Evolutionary conservation across 2,113 vertebrate genomes (phyloP).

Genomic region (Mustela lutreola): DNA sequence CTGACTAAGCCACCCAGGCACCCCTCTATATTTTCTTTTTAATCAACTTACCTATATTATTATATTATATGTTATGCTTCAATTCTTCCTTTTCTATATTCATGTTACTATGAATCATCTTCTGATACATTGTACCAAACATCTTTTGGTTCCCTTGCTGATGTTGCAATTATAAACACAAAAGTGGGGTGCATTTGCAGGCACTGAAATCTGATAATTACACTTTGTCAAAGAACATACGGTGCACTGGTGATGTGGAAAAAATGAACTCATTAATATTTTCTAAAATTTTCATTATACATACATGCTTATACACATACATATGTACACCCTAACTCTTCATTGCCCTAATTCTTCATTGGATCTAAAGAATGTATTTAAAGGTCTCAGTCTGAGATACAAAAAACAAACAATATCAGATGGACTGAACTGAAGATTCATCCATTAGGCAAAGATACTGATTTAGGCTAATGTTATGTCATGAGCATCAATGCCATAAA

Average conservation of each 20-base stretch:
- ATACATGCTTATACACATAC: rapidly evolving
- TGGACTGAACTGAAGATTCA: not conserved
- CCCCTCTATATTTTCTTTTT: not conserved
- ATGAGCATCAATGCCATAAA: not conserved
- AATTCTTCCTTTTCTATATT: not conserved
- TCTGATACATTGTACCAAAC: not conserved
- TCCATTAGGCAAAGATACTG: not conserved
- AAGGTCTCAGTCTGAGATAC: not conserved
- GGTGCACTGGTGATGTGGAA: not conserved
- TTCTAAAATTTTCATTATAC: not conserved
- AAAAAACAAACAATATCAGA: not conserved
- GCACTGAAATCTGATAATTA: not conserved
- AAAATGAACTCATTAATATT: not conserved
- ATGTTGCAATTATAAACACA: not conserved
- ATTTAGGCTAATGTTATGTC: not conserved
- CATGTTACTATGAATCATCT: not conserved
- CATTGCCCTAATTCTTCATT: not conserved
- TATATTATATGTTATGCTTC: not conserved
- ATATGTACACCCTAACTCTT: not conserved
- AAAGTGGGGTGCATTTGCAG: not conserved
- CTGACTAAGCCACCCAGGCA: not conserved
- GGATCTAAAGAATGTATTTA: not conserved
- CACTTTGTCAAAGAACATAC: not conserved
- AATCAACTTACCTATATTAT: not conserved
- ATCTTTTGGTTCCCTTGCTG: not conserved